These are phyloP conservation scores for Lates calcarifer DNA, from an alignment of 2,113 vertebrate species.

Conservation along the genomic window DNA sequence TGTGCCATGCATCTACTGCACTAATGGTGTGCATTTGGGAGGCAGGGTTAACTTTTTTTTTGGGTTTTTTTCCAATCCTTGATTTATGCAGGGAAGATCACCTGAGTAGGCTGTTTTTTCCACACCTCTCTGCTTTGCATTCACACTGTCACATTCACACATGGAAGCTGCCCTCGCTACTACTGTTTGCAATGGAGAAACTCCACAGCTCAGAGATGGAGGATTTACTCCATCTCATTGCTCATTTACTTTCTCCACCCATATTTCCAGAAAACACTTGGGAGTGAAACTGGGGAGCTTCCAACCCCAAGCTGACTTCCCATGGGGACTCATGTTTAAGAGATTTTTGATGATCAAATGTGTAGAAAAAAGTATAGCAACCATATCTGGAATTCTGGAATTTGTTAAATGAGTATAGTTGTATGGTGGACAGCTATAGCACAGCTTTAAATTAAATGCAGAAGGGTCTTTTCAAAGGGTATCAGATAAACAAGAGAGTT, in stretches of 20 bases:
- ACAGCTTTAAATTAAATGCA: neutral
- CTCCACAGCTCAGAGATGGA: slow-evolving; percentile 24
- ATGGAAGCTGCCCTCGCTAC: slow-evolving; percentile 9
- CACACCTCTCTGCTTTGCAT: neutral
- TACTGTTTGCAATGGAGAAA: slow-evolving; percentile 20
- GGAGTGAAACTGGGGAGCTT: slow-evolving; percentile 21
- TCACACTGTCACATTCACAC: slow-evolving; percentile 18
- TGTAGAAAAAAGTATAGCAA: too few relatives aligned
- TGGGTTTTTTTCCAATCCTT: neutral
- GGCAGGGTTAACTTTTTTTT: neutral
- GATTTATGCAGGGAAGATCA: slow-evolving; percentile 7
- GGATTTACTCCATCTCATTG: slow-evolving; percentile 16
- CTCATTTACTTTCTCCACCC: slow-evolving; percentile 16
- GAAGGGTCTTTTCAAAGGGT: neutral
- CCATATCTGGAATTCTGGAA: too few relatives aligned
- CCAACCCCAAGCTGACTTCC: slow-evolving; percentile 10
- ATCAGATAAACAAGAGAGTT: neutral
- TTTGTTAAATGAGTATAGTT: too few relatives aligned
- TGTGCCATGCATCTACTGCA: slow-evolving; percentile 29
- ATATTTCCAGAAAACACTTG: slow-evolving; percentile 30
- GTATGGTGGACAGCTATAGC: slow-evolving; percentile 3
- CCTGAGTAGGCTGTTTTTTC: slow-evolving; percentile 1
- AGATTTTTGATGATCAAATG: slow-evolving; percentile 22
- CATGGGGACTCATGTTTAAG: neutral
- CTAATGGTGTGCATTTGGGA: slow-evolving; percentile 31